Evolutionary conservation across 1,140 invertebrate species (phyloP), one percentile per base, ranked within the genome.

Genomic region (Dendroctonus ponderosae): DNA sequence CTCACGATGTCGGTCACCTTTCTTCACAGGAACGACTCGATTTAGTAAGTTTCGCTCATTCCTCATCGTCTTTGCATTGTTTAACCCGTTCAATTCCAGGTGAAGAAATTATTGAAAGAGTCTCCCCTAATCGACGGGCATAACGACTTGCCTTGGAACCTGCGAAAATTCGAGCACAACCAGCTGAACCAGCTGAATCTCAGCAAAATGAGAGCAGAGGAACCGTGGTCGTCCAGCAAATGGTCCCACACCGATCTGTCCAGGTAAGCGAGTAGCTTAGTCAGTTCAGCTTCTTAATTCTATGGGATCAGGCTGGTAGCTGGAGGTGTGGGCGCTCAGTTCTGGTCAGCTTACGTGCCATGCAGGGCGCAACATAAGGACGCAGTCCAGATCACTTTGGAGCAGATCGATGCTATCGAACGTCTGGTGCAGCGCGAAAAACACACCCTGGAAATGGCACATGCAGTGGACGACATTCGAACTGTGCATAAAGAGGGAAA

Each of bases 241-340:
- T 91, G 89, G 87, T 91, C 91, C 71, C 93, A 96, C 73, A 96
- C 94, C 0, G 94, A 96, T 79, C 89, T 97, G 70, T 90, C 90
- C 50, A 68, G 46, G 65, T 67, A 67, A 60, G 5, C 12, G 8
- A 11, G 5, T n/a, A 53, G 41, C 15, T 57, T 14, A 40, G 41
- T 9, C 38, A 9, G 54, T 4, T 9, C 11, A 46, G 8, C 43
- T 46, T 46, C 8, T 46, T 26, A 46, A 44, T 62, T 48, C 46
- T 7, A 43, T 50, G 8, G 5, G 8, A 3, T 12, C 12, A 84
- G 92, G 76, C 81, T 96, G 61, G 83, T 86, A 70, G 82, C 88
- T 71, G 94, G 93, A 50, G 85, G 88, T 71, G 85, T 95, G 54
- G 92, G 92, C 49, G 92, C 89, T 51, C 92, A 94, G 84, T 86